These are phyloP conservation scores for Hesperophylax magnus DNA, from an alignment of 1,140 invertebrate species.

Conservation along the genomic window DNA sequence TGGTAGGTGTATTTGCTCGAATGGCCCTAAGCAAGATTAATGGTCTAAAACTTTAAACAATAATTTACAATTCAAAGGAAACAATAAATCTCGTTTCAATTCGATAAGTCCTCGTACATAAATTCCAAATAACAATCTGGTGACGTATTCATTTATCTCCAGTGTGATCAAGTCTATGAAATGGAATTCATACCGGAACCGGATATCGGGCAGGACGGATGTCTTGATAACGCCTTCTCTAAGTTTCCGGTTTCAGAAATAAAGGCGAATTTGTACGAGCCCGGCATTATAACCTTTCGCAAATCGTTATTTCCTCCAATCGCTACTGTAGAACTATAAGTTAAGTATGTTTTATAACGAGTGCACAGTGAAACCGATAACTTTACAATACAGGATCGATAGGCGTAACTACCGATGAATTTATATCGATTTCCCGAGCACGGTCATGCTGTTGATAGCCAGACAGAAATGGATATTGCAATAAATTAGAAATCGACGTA, in stretches of 20 bases:
- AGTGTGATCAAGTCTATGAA: conserved; percentile 42
- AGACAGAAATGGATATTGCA: too few relatives aligned
- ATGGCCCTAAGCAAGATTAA: background rate
- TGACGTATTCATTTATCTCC: conserved; percentile 22
- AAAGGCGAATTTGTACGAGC: background rate
- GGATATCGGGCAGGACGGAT: conserved; percentile 38
- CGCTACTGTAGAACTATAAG: too few relatives aligned
- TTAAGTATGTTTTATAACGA: too few relatives aligned
- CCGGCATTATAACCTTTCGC: background rate
- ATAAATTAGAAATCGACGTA: too few relatives aligned
- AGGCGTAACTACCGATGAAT: too few relatives aligned
- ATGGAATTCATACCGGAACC: conserved; percentile 31
- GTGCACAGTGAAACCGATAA: too few relatives aligned
- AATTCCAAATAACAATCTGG: conserved; percentile 31
- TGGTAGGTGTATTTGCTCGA: conserved; percentile 29
- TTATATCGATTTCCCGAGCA: too few relatives aligned
- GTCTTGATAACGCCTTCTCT: conserved; percentile 42
- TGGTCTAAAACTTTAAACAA: background rate
- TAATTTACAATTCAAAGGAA: conserved; percentile 23
- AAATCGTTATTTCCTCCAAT: too few relatives aligned
- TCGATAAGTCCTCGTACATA: conserved; percentile 14
- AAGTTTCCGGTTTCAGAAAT: conserved; percentile 27
- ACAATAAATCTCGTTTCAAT: conserved; percentile 12
- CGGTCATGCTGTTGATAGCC: too few relatives aligned
- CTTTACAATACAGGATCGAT: too few relatives aligned